phyloP scores from a whole-genome alignment of 2,888 invertebrate genomes.

The Strigamia crassipes region DNA sequence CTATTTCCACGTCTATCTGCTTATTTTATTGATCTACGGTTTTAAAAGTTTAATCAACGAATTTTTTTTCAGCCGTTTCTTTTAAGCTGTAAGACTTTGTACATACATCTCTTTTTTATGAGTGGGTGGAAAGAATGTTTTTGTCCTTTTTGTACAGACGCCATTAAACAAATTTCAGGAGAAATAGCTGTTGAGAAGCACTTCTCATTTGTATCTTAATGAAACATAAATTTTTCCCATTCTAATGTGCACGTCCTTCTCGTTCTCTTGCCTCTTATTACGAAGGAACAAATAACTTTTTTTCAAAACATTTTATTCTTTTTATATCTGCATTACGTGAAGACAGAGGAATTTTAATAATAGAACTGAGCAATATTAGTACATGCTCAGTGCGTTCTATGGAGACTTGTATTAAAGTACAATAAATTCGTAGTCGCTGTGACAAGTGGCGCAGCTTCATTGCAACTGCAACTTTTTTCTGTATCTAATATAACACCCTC shows the following conservation, averaged over 20 bases:
- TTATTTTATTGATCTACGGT: neutral
- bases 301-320: conserved; percentile 7
- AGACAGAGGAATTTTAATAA: conserved; percentile 26
- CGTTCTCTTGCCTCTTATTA: neutral
- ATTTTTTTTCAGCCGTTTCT: neutral
- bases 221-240: conserved; percentile 27
- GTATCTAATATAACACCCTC: conserved; percentile 22
- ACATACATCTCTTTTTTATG: neutral
- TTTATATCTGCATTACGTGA: conserved; percentile 26
- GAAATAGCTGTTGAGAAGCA: conserved; percentile 12
- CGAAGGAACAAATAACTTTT: conserved; percentile 6
- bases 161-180: conserved; percentile 7
- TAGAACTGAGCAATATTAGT: conserved; percentile 26
- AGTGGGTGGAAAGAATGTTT: neutral
- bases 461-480: conserved; percentile 17
- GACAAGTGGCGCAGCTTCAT: conserved; percentile 22
- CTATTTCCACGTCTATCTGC: neutral
- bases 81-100: neutral
- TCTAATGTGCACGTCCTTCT: conserved; percentile 17
- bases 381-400: conserved; percentile 21
- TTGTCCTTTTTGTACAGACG: neutral
- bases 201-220: conserved; percentile 30
- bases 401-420: conserved; percentile 22
- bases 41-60: neutral
- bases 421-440: neutral